Conservation (phyloP, 2,888 invertebrate genomes). For the Muschampia staudingeri region DNA sequence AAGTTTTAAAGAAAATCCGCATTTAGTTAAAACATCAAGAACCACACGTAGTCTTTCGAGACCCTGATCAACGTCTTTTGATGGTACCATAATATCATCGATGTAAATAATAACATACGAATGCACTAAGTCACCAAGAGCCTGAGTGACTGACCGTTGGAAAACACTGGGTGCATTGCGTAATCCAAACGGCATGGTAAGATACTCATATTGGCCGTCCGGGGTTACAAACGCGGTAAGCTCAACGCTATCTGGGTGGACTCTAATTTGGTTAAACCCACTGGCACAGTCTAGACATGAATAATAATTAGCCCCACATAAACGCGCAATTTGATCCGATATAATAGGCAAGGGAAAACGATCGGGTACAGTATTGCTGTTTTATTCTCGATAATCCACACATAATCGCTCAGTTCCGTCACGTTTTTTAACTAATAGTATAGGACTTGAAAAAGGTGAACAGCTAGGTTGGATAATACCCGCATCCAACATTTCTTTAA, state of each 20-base stretch:
- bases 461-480: constrained; percentile 9
- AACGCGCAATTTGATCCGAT: constrained; percentile 1
- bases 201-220: background rate
- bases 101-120: constrained; percentile 21
- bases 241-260: background rate
- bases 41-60: constrained; percentile 18
- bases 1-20: constrained; percentile 63
- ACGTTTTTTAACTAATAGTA: background rate
- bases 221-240: background rate
- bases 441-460: constrained; percentile 20
- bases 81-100: constrained; percentile 26
- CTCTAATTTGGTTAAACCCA: background rate
- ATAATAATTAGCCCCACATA: background rate
- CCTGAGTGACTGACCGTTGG: constrained; percentile 7
- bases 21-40: constrained; percentile 39
- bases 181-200: background rate
- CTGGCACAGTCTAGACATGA: background rate
- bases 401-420: constrained; percentile 16
- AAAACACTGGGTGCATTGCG: constrained; percentile 17
- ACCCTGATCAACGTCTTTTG: constrained; percentile 8
- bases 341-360: constrained; percentile 11
- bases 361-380: constrained; percentile 22
- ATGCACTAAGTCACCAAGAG: constrained; percentile 2
- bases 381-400: constrained; percentile 24
- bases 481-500: constrained; percentile 12